Evolutionary conservation across 2,888 invertebrate genomes (phyloP), one percentile per base, ranked within the genome.

Genomic region (Trichacis sp.): DNA sequence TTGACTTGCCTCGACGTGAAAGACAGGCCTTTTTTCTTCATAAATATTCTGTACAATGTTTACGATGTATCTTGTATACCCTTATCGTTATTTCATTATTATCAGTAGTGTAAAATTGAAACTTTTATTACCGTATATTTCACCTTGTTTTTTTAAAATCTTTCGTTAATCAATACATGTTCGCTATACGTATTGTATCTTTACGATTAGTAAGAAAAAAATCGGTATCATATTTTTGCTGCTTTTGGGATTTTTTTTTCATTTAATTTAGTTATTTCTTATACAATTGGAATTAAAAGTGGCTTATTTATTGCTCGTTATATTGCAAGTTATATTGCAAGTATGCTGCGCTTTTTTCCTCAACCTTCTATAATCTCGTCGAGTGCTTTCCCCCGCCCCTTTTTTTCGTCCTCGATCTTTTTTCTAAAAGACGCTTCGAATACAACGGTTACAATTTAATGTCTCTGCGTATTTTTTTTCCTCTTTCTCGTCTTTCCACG

Each of bases 61-160:
- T 80, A 78, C 79, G 77, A 80, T 77, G 60, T 77, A 77, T 80
- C 77, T 82, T 82, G 81, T 78, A 78, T 82, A 80, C 72, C 71
- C 81, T 81, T 82, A 81, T 77, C 75, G 69, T 83, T 82, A 82
- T 76, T 74, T 81, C 79, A 82, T 84, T 83, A 82, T 84, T 84
- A 84, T 84, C 81, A 77, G 79, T 84, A 84, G 83, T 84, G 84
- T 83, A 84, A 82, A 83, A 83, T 83, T 82, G 79, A 82, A 83
- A 82, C 76, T 77, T 83, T 81, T 83, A 79, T 76, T 79, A 75
- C 78, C 78, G 62, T 77, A 80, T 73, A 79, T 79, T 80, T 79
- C 68, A 74, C 73, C 74, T 76, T 77, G 72, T 66, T 71, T 73
- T 70, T 71, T 58, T 52, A 47, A 38, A 51, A 62, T 68, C 54